Evolutionary conservation across 2,797 vertebrate species (phyloP).

Genomic region (Anguilla megastoma): DNA sequence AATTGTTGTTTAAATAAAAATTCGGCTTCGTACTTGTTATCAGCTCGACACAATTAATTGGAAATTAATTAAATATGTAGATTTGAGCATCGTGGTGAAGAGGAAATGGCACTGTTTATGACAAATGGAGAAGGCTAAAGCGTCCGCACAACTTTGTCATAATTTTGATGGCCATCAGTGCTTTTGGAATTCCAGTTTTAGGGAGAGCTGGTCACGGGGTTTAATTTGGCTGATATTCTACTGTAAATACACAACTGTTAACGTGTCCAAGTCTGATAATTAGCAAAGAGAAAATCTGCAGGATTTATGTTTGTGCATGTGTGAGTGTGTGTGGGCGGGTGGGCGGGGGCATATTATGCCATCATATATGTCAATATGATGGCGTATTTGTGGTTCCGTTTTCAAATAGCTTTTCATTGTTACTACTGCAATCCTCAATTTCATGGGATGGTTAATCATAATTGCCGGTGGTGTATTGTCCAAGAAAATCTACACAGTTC

Average conservation of each 20-base stretch:
- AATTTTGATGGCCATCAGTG: slow-evolving; percentile 4
- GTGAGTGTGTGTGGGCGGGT: slow-evolving; percentile 15
- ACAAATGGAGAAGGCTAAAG: background rate
- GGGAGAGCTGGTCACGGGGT: background rate
- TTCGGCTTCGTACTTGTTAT: background rate
- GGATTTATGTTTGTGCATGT: slow-evolving; percentile 9
- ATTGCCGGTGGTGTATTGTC: background rate
- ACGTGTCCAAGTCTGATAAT: background rate
- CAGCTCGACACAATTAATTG: background rate
- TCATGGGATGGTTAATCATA: background rate
- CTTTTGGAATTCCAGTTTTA: background rate
- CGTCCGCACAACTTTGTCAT: slow-evolving; percentile 9
- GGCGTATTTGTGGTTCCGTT: background rate
- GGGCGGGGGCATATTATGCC: background rate
- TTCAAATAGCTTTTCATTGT: background rate
- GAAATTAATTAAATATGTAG: background rate
- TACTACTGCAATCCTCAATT: background rate
- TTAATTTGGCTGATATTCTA: background rate
- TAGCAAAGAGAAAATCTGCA: background rate
- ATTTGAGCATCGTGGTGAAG: background rate
- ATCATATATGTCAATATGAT: background rate
- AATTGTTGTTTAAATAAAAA: background rate
- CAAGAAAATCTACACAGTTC: background rate
- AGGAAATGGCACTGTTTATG: background rate
- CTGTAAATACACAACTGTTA: background rate